Base-by-base conservation (phyloP, 2,113 vertebrate genomes). In the Corydoras sp. region DNA sequence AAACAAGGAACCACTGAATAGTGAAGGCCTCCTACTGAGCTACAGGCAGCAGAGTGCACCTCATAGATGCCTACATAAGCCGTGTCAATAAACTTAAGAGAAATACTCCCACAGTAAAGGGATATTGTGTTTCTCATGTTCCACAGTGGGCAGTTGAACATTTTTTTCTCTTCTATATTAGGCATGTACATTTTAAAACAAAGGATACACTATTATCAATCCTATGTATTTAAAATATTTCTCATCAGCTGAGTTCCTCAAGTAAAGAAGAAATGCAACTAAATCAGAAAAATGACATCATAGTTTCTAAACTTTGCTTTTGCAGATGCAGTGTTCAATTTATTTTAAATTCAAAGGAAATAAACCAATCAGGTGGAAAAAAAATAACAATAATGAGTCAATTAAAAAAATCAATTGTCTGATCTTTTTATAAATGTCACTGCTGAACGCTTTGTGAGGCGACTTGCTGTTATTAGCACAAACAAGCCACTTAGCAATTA, bases 1-100 rank as follows among this genome's bases (percentile, higher is more conserved):
- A 83, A 87, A 88, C 85, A 86, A 85, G 65, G 79, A 83, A 78
- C 78, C 82, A 61, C 74, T 84, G 78, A 86, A 79, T 62, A 56
- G 55, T 62, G 66, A 69, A 61, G 67, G 79, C 81, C 83, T 79
- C 80, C 81, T 78, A 65, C 80, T 53, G 76, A 63, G 73, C 43
- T 61, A 29, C 58, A 58, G 14, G 49, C 62, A 64, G 68, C 68
- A 65, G 68, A 70, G 73, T 15, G 56, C 32, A 35, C 13, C 63
- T 56, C 50, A 5, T 49, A 75, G 62, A 75, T 59, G 68, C 74
- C 68, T 63, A 64, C 54, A 6, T n/a, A 3, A 76, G 74, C 68
- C 68, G 9, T 65, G 74, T 71, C 68, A 69, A 58, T 69, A 75
- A 75, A 75, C 68, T 54, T 43, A 49, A 71, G 58, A 62, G 35